Conservation (phyloP, 1,140 invertebrate species). For the Polyergus mexicanus region DNA sequence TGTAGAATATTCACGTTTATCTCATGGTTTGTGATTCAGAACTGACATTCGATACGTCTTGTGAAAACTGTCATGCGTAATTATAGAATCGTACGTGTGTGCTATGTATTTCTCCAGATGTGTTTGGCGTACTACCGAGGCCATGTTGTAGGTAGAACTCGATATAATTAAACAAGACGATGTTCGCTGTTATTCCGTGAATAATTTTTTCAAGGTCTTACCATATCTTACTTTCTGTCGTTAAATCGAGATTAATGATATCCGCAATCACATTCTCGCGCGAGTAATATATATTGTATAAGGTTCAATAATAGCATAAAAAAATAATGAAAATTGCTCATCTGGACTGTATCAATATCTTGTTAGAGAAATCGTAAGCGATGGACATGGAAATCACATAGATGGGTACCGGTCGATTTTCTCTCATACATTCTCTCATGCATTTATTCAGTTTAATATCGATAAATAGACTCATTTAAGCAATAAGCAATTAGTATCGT, state of each 20-base stretch:
- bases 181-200: constrained; percentile 37
- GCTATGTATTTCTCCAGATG: constrained; percentile 45
- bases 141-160: constrained; percentile 35
- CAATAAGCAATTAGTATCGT: constrained; percentile 41
- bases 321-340: neutral
- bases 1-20: constrained; percentile 24
- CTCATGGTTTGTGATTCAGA: constrained; percentile 39
- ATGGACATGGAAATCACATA: too few species aligned
- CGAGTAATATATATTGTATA: neutral
- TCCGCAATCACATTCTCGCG: neutral
- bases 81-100: constrained; percentile 40
- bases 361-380: neutral
- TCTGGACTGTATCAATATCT: neutral
- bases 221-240: neutral
- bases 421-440: neutral
- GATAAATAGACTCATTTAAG: constrained; percentile 13
- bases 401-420: neutral
- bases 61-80: constrained; percentile 51
- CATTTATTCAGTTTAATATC: constrained; percentile 28
- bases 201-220: constrained; percentile 44
- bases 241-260: constrained; percentile 35
- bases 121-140: constrained; percentile 13
- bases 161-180: constrained; percentile 50
- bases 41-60: constrained; percentile 46
- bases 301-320: constrained; percentile 2